Evolutionary conservation across 2,797 vertebrate species (phyloP).

Genomic region (Ibycter americanus): DNA sequence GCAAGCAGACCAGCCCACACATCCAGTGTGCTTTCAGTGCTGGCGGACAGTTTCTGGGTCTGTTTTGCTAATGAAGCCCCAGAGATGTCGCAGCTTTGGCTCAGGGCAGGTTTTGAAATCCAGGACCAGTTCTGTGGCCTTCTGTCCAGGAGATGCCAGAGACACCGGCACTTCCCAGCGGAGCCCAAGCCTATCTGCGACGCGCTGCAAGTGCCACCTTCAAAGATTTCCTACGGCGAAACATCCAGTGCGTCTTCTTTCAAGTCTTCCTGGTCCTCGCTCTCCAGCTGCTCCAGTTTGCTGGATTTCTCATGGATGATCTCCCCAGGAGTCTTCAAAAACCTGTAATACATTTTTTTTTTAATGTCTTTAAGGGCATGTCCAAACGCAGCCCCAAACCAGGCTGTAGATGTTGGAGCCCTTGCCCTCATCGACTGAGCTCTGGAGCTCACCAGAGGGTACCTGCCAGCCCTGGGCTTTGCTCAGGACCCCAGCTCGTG

Average conservation of each 20-base stretch:
- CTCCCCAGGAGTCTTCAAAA: slow-evolving; percentile 86
- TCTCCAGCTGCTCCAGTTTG: slow-evolving; percentile 67
- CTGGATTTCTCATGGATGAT: slow-evolving; percentile 70
- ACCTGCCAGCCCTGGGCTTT: neutral
- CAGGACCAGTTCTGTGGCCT: neutral
- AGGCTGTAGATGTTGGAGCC: neutral
- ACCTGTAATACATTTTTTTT: slow-evolving; percentile 69
- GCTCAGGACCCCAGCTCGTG: neutral
- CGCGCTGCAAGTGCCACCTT: neutral
- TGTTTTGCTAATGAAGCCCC: neutral
- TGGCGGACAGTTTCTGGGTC: neutral
- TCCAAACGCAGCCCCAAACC: neutral
- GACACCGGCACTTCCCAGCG: neutral
- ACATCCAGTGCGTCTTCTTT: slow-evolving; percentile 76
- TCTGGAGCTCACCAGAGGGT: neutral
- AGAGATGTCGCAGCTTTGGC: neutral
- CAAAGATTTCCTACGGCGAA: slow-evolving; percentile 47
- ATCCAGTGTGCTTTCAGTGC: rapidly evolving
- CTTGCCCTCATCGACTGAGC: neutral
- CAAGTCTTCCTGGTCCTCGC: slow-evolving; percentile 72
- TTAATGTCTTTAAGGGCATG: neutral
- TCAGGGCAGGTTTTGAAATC: neutral
- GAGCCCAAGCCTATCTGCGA: neutral
- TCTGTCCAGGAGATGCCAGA: neutral
- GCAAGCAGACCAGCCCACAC: neutral